These are phyloP conservation scores for Eunapius fragilis DNA, from an alignment of 37 sponge, comb jelly and placozoan species.

Conservation along the genomic window DNA sequence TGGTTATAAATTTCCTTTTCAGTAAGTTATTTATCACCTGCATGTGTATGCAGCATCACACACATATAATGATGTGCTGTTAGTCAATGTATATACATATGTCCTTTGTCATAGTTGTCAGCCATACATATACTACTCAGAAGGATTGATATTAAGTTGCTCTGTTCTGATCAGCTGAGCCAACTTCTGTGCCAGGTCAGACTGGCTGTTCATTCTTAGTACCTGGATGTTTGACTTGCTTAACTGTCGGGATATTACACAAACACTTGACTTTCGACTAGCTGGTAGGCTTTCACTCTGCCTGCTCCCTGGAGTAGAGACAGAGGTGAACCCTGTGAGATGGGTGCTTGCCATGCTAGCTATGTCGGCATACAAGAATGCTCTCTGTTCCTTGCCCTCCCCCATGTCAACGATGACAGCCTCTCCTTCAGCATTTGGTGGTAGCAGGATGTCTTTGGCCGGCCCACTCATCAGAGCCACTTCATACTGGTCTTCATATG, in stretches of 20 bases:
- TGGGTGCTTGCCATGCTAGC: too few species aligned
- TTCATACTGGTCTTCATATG: not conserved
- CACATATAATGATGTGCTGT: not conserved
- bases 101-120: not conserved
- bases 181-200: not conserved
- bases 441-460: not conserved
- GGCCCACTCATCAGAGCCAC: not conserved
- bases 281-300: not conserved
- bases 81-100: not conserved
- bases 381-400: not conserved
- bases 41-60: too few species aligned
- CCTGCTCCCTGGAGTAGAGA: not conserved
- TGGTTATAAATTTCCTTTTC: too few species aligned
- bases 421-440: not conserved
- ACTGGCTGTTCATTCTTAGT: not conserved
- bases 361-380: not conserved
- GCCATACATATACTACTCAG: not conserved
- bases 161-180: not conserved
- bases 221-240: not conserved
- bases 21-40: too few species aligned
- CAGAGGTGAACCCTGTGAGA: too few species aligned
- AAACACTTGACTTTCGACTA: not conserved
- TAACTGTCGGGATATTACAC: not conserved
- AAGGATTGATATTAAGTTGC: not conserved
- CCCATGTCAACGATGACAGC: not conserved